Conservation (phyloP, 2,113 vertebrate species). For the Pachyramphus minor region DNA sequence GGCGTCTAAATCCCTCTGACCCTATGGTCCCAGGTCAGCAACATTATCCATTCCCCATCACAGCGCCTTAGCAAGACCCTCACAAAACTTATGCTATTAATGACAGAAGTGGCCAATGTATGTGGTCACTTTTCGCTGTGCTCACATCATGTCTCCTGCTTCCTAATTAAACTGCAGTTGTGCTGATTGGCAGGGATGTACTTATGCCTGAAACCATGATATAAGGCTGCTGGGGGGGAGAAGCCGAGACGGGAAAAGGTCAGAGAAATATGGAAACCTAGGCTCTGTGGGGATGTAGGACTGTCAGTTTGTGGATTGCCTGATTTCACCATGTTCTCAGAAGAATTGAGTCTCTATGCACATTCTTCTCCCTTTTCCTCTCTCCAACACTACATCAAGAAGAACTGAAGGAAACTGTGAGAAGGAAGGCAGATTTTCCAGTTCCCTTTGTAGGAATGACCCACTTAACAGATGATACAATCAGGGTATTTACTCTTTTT, state of each 20-base stretch:
- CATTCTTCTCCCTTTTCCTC: background rate
- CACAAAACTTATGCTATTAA: background rate
- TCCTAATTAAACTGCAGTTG: background rate
- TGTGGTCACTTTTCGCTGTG: background rate
- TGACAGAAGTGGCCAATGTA: background rate
- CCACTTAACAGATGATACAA: constrained; percentile 50
- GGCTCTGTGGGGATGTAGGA: background rate
- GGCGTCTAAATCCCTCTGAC: background rate
- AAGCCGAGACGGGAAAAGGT: background rate
- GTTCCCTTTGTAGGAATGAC: constrained; percentile 46
- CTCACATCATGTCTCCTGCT: background rate
- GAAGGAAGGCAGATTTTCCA: constrained; percentile 34
- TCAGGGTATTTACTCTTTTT: constrained; percentile 36
- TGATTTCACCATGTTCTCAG: background rate
- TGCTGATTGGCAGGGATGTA: background rate
- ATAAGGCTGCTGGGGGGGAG: background rate
- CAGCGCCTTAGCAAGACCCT: background rate
- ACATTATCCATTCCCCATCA: background rate
- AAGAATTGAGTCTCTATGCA: background rate
- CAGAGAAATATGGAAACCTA: background rate
- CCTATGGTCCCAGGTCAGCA: background rate
- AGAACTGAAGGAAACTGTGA: constrained; percentile 13
- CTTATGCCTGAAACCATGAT: background rate
- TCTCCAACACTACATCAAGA: background rate
- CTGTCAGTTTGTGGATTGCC: background rate